Evolutionary conservation across 2,113 vertebrate species (phyloP).

Genomic region (Laterallus jamaicensis): DNA sequence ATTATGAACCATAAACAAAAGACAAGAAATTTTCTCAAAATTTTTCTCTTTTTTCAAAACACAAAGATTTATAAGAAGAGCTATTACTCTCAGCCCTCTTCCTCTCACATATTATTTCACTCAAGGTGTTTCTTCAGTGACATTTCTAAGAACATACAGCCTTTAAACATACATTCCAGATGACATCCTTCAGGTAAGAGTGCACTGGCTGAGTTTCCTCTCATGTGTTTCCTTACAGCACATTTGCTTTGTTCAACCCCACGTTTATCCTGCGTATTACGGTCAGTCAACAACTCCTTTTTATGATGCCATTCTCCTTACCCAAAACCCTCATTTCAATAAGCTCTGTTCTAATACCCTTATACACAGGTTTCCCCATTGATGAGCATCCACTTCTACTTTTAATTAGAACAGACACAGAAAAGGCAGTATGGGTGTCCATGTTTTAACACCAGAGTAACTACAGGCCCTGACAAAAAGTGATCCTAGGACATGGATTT

Average conservation of each 20-base stretch:
- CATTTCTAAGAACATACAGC: not conserved
- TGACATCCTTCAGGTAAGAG: not conserved
- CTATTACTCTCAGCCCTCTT: not conserved
- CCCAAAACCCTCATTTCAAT: not conserved
- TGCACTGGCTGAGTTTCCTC: not conserved
- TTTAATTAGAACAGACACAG: not conserved
- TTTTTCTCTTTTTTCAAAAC: not conserved
- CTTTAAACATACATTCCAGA: not conserved
- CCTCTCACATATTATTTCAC: not conserved
- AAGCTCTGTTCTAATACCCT: not conserved
- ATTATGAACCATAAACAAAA: not conserved
- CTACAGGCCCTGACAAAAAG: not conserved
- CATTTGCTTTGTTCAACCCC: not conserved
- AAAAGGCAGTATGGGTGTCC: not conserved
- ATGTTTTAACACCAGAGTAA: not conserved
- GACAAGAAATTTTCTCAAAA: not conserved
- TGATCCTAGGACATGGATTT: not conserved
- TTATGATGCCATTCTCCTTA: too few relatives aligned
- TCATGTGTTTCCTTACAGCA: not conserved
- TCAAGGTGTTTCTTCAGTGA: not conserved
- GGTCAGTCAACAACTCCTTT: not conserved
- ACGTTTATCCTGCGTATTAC: not conserved
- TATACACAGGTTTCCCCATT: not conserved
- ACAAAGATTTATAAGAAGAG: not conserved
- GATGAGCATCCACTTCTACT: not conserved